Base-by-base conservation (phyloP, 2,797 vertebrate genomes). In the Periparus ater region DNA sequence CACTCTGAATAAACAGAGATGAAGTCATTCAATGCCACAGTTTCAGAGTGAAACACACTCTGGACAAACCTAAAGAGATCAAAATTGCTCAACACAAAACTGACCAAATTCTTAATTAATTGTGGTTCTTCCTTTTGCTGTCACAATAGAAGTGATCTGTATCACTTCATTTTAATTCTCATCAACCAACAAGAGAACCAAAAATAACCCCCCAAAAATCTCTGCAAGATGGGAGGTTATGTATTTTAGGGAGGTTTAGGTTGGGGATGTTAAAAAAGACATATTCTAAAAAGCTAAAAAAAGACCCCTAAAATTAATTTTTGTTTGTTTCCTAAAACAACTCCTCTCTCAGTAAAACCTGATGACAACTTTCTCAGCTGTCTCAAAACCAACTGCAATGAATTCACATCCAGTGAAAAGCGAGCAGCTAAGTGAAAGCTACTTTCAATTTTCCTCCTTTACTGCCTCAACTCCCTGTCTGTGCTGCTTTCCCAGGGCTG, bases 311-410 rank as follows among this genome's bases (percentile, higher is more conserved):
- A 40, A 51, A 87, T 9, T 8, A 3, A 11, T n/a, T 53, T 47
- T 7, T 45, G 27, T 42, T 58, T 86, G 20, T 14, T 55, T 61
- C 38, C 30, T n/a, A 21, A 38, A 86, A 23, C n/a, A 70, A 15
- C 60, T 62, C 25, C 44, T 54, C 27, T 18, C 1, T 13, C 42
- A 71, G 25, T 4, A 16, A 48, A 72, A 67, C 1, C 40, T 2
- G 10, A 6, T 4, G 15, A 47, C 30, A 66, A 17, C 53, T 50
- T 26, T 4, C 81, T 32, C 70, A 50, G 30, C 61, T 42, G 62
- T 4, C 54, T 70, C 51, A 21, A 75, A 72, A 40, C 0, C 4
- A 68, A 53, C 1, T 1, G 15, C 13, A 48, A 6, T 0, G 2
- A 17, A 51, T 26, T 13, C 10, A 6, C 11, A 61, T 4, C 32